Conservation (phyloP, 35 echinoderm and acorn worm species). For the Ptychodera flava region DNA sequence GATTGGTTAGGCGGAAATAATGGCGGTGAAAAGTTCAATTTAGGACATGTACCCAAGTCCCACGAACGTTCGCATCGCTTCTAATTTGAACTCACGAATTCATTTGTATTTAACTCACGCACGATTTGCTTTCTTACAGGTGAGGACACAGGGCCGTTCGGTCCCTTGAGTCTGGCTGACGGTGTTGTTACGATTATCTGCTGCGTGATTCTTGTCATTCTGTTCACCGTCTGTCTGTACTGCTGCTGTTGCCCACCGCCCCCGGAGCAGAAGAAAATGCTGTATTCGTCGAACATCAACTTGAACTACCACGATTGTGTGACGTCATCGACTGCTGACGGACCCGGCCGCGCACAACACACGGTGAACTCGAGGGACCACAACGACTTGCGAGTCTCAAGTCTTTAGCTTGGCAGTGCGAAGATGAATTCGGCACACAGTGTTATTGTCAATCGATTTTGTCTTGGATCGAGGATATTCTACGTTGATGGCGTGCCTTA, state of each 20-base stretch:
- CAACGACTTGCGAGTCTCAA: background rate
- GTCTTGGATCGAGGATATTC: no score
- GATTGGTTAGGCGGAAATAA: no score
- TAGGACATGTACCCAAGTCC: no score
- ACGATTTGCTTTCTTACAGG: no score
- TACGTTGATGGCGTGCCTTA: no score
- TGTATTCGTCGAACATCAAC: background rate
- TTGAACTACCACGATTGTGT: background rate
- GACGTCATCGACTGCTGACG: background rate
- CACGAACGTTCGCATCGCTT: no score
- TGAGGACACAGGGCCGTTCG: no score
- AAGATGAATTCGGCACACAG: no score
- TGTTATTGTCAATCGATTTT: no score
- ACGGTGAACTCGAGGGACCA: background rate
- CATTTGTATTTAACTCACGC: no score
- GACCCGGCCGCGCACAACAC: background rate
- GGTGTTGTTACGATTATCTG: background rate
- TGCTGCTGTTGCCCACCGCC: background rate
- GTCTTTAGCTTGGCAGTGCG: background rate
- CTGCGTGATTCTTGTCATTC: background rate
- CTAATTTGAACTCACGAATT: no score
- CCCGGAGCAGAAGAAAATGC: background rate
- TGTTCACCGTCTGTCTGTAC: background rate
- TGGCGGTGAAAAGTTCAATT: no score
- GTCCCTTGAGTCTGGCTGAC: background rate